Evolutionary conservation across 1,140 invertebrate genomes (phyloP).

Genomic region (Aphis gossypii): DNA sequence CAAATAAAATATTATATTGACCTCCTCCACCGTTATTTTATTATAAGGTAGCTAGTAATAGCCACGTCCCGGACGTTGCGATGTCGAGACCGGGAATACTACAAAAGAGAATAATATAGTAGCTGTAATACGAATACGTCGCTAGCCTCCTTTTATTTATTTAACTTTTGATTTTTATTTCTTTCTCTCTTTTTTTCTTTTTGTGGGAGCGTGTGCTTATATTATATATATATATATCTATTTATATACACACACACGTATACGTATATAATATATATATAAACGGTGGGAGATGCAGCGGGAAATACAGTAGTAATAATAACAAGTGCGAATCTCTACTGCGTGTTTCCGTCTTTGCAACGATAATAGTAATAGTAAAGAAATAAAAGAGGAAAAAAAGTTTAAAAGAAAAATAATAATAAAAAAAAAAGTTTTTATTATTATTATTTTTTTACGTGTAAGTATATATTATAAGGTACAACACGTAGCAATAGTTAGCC

Average conservation of each 20-base stretch:
- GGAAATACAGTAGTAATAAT: conserved; percentile 43
- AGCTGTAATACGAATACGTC: conserved; percentile 54
- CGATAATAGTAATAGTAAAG: conserved; percentile 51
- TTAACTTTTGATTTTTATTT: conserved; percentile 55
- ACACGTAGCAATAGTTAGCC: conserved; percentile 36
- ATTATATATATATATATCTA: not conserved
- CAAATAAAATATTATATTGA: conserved; percentile 48
- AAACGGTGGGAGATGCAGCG: conserved; percentile 17
- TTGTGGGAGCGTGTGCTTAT: conserved; percentile 35
- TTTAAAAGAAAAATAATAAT: conserved; percentile 56
- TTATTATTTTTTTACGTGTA: conserved; percentile 40
- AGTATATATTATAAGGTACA: conserved; percentile 49
- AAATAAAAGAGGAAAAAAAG: conserved; percentile 48
- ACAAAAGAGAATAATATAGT: conserved; percentile 55
- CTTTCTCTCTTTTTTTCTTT: conserved; percentile 32
- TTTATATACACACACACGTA: not conserved
- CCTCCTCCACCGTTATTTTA: conserved; percentile 39
- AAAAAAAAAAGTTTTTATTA: conserved; percentile 54
- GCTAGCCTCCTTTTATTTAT: conserved; percentile 53
- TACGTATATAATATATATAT: not conserved
- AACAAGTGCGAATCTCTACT: conserved; percentile 52
- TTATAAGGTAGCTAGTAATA: conserved; percentile 50
- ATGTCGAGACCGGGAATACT: conserved; percentile 49
- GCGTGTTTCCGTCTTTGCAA: conserved; percentile 46
- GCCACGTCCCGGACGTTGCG: conserved; percentile 45